phyloP scores from a whole-genome alignment of 2,888 invertebrate genomes.

The Lutraria lutraria region DNA sequence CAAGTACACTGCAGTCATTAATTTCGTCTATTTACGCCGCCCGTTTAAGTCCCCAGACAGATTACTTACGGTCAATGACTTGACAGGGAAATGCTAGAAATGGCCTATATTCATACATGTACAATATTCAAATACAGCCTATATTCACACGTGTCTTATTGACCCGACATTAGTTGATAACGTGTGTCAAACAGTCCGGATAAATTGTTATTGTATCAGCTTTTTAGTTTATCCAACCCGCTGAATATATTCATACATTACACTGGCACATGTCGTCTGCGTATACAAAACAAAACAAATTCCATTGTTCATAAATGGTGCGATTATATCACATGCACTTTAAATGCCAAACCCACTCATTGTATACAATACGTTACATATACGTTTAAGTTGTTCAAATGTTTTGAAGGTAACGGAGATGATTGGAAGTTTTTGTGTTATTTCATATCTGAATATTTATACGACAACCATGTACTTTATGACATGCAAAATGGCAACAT shows the following conservation, averaged over 20 bases:
- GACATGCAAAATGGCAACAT: too few species aligned
- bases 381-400: conserved; percentile 23
- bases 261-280: conserved; percentile 36
- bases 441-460: too few species aligned
- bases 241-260: conserved; percentile 39
- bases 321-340: conserved; percentile 21
- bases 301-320: neutral
- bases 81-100: neutral
- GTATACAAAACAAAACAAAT: conserved; percentile 10
- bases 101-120: conserved; percentile 41
- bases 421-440: neutral
- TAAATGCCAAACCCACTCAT: neutral
- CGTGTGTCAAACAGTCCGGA: conserved; percentile 19
- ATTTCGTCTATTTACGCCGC: neutral
- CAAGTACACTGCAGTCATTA: neutral
- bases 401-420: conserved; percentile 10
- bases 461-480: too few species aligned
- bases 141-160: conserved; percentile 38
- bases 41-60: neutral
- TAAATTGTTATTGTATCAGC: conserved; percentile 12
- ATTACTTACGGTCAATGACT: conserved; percentile 52
- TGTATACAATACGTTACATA: neutral
- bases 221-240: conserved; percentile 40
- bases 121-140: conserved; percentile 23
- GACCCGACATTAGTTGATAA: conserved; percentile 42